Conservation (phyloP, 2,888 invertebrate species). For the Hirtodrosophila duncani region DNA sequence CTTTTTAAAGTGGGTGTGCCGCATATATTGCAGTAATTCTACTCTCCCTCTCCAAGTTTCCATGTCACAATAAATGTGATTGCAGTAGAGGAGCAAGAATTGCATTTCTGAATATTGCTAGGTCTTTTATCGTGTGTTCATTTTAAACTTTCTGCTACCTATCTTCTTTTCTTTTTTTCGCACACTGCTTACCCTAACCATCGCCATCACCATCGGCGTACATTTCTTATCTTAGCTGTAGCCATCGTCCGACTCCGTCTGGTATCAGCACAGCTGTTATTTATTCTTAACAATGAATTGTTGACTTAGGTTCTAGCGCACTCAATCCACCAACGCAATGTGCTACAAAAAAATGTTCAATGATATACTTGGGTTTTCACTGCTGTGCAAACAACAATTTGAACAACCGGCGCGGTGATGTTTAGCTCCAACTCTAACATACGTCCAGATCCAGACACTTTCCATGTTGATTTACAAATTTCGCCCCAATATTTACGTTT, state of each 20-base stretch:
- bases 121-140: no score
- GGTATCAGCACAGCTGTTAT: slow-evolving; percentile 34
- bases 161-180: background rate
- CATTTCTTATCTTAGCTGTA: slow-evolving; percentile 3
- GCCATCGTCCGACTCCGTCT: slow-evolving; percentile 1
- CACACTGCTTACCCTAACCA: no score
- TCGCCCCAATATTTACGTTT: background rate
- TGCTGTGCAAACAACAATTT: slow-evolving; percentile 25
- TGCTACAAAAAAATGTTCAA: background rate
- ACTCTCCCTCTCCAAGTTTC: no score
- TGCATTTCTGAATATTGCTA: no score
- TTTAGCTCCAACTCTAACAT: background rate
- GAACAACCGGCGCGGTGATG: background rate
- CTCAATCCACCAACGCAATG: slow-evolving; percentile 11
- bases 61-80: no score
- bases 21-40: no score
- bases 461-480: slow-evolving; percentile 4
- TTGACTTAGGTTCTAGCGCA: slow-evolving; percentile 22
- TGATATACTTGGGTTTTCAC: slow-evolving; percentile 1
- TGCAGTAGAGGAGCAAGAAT: no score
- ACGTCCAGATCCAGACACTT: slow-evolving; percentile 3
- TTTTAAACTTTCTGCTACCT: no score
- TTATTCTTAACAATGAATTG: slow-evolving; percentile 11
- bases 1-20: no score
- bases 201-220: background rate